These are phyloP conservation scores for Fragum fragum DNA, from an alignment of 2,888 invertebrate species.

Conservation along the genomic window DNA sequence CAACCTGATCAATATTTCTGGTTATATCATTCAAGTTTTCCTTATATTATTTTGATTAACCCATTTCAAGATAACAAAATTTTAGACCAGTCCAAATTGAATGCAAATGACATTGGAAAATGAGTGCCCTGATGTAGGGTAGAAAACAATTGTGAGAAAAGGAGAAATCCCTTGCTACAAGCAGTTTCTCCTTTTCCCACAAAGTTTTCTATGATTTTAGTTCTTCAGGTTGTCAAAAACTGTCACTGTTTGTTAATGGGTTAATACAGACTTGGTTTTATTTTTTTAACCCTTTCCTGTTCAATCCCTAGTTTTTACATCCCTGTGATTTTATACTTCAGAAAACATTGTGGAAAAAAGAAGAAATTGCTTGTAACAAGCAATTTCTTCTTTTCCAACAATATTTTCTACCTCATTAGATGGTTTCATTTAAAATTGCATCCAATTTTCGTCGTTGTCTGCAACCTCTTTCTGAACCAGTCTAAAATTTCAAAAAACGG, in stretches of 20 bases:
- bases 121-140: neutral
- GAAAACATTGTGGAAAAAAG: no score
- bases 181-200: conserved; percentile 7
- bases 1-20: neutral
- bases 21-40: neutral
- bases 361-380: no score
- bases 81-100: neutral
- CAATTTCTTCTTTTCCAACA: no score
- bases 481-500: neutral
- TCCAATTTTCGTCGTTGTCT: no score
- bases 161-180: neutral
- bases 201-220: neutral
- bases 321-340: no score
- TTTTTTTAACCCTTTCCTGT: no score
- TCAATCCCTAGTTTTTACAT: no score
- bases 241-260: neutral
- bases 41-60: conserved; percentile 1
- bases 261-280: neutral
- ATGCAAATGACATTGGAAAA: neutral
- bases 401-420: no score
- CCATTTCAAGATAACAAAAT: neutral
- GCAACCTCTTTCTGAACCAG: neutral
- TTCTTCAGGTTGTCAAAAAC: neutral
- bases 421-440: no score
- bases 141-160: conserved; percentile 3